phyloP scores from a whole-genome alignment of 2,888 invertebrate genomes.

The Lissocephala sabroskyi region DNA sequence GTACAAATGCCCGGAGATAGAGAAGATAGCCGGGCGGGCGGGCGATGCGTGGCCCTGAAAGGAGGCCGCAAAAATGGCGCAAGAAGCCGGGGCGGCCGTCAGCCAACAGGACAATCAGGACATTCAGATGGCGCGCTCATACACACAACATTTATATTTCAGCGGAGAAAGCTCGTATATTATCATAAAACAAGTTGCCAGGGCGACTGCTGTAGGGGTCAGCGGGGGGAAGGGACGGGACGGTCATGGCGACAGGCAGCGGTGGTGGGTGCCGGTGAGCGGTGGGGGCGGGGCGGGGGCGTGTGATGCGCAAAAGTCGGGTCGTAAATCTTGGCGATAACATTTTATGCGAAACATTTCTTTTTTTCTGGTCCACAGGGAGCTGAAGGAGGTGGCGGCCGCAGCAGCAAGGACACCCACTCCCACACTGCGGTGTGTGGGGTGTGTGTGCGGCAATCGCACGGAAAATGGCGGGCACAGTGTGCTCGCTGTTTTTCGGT shows the following conservation, averaged over 20 bases:
- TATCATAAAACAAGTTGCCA: conserved; percentile 71
- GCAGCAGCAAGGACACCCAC: conserved; percentile 49
- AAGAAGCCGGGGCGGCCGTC: too few species aligned
- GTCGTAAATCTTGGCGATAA: conserved; percentile 74
- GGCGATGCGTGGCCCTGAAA: conserved; percentile 40
- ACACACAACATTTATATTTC: conserved; percentile 69
- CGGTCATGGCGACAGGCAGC: not conserved
- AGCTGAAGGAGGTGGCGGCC: conserved; percentile 32
- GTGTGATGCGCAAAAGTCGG: conserved; percentile 73
- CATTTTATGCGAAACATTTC: conserved; percentile 74
- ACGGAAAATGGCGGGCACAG: conserved; percentile 64
- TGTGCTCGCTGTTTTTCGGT: conserved; percentile 50
- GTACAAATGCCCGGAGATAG: conserved; percentile 59
- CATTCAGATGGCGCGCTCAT: conserved; percentile 39
- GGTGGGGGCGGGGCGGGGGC: conserved; percentile 14
- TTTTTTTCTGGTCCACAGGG: conserved; percentile 65
- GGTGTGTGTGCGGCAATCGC: conserved; percentile 52
- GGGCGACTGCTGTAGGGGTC: too few species aligned
- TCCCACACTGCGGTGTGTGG: conserved; percentile 9
- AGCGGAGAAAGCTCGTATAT: conserved; percentile 73
- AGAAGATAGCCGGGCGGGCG: conserved; percentile 31
- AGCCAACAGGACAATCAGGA: too few species aligned
- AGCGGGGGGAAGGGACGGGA: too few species aligned
- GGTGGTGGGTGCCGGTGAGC: not conserved
- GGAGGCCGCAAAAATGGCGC: conserved; percentile 55